Base-by-base conservation (phyloP, 2,888 invertebrate species). In the Parnassius glacialis region DNA sequence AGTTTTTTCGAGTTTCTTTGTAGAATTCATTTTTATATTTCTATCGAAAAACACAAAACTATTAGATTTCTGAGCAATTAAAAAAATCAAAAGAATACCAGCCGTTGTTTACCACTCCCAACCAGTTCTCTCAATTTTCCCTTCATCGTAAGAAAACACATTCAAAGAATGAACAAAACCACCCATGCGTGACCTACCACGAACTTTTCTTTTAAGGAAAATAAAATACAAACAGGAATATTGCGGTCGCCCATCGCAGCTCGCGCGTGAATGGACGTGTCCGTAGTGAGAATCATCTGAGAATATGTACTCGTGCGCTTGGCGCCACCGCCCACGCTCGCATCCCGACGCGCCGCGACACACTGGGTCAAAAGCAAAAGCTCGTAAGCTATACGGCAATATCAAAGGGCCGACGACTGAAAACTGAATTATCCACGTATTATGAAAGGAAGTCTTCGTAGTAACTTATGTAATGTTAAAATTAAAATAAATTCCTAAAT, bases 241-340 rank as follows among this genome's bases (percentile, higher is more conserved):
- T 70, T 67, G 62, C 62, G 62, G 70, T 65, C 67, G 70, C 74
- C 74, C 74, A 79, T 74, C 78, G 78, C 71, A 74, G 86, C 72
- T 78, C 84, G 79, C 83, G 82, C 81, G 85, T 86, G 84, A 83
- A 81, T 87, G 83, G 83, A 71, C 76, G 72, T 71, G 80, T 77
- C 71, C 74, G 71, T 72, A 76, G 43, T 11, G 43, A 10, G 10
- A 43, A 3, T 43, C 74, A 86, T 87, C 87, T 81, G 70, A 76
- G 84, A 85, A 87, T 86, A 83, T 85, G 85, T 84, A 85, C 83
- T 81, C 80, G 80, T 78, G 76, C 69, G 74, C 67, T 72, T 74
- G 83, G 84, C 83, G 86, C 83, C 86, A 77, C 70, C 73, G 68
- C 75, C 82, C 80, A 87, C 85, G 74, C 80, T 77, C 70, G 54